These are phyloP conservation scores for Philypnodon macrostomus DNA, from an alignment of 2,797 vertebrate genomes.

Conservation along the genomic window DNA sequence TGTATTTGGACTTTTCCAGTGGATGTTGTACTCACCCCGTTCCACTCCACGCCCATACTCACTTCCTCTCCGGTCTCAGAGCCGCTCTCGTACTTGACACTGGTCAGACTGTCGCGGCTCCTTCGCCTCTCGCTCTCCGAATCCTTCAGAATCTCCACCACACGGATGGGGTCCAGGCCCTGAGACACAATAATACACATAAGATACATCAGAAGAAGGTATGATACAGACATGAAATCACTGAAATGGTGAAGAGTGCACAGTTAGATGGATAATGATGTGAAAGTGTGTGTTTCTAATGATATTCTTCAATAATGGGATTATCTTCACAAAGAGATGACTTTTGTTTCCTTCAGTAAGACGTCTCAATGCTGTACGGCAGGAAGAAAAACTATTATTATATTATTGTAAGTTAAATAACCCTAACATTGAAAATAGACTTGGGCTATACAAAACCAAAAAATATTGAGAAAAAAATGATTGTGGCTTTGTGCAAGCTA, in stretches of 20 bases:
- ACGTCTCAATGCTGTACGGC: no score
- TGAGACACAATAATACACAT: slow-evolving; percentile 51
- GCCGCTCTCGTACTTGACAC: slow-evolving; percentile 91
- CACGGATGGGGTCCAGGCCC: slow-evolving; percentile 92
- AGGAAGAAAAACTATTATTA: no score
- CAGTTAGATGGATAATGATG: slow-evolving; percentile 30
- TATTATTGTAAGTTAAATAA: no score
- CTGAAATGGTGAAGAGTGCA: slow-evolving; percentile 4
- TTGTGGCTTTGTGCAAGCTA: no score
- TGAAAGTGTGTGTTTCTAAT: not conserved
- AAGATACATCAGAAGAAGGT: not conserved
- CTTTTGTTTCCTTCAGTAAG: not conserved
- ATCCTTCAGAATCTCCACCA: slow-evolving; percentile 96
- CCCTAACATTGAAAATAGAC: no score
- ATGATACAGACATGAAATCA: no score
- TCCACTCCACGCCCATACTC: slow-evolving; percentile 98
- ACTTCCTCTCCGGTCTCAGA: slow-evolving; percentile 94
- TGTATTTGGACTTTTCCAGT: slow-evolving; percentile 65
- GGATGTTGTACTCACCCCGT: slow-evolving; percentile 97
- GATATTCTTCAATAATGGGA: not conserved
- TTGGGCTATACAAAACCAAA: no score
- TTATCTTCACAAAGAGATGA: not conserved
- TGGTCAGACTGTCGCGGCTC: slow-evolving; percentile 82
- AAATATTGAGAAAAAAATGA: no score
- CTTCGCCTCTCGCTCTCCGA: slow-evolving; percentile 80